Evolutionary conservation across 2,797 vertebrate genomes (phyloP).

Genomic region (Sparidentex hasta): DNA sequence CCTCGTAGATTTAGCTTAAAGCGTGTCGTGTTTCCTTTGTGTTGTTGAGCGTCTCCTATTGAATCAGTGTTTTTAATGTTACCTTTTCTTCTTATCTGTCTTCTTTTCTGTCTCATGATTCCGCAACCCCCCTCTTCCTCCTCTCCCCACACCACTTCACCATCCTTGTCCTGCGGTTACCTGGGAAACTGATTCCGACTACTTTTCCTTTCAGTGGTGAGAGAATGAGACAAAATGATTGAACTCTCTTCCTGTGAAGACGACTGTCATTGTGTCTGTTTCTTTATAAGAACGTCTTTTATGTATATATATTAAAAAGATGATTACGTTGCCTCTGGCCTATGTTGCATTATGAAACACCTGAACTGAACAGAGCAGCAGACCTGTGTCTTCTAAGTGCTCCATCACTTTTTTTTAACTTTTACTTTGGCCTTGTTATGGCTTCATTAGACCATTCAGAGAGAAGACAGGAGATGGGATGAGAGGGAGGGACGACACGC

Average conservation of each 20-base stretch:
- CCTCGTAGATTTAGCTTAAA: slow-evolving; percentile 38
- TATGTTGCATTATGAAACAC: neutral
- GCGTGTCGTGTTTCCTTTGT: slow-evolving; percentile 27
- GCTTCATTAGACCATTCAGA: no score
- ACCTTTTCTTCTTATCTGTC: slow-evolving; percentile 18
- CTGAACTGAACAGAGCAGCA: neutral
- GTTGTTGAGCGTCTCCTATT: neutral
- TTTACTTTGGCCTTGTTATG: neutral
- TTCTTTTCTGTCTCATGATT: slow-evolving; percentile 29
- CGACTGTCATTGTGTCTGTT: slow-evolving; percentile 3
- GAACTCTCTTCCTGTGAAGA: slow-evolving; percentile 22
- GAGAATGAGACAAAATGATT: slow-evolving; percentile 31
- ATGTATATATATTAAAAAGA: no score
- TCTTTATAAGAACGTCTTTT: neutral
- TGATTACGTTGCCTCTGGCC: neutral
- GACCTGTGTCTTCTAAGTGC: neutral
- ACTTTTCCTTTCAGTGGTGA: slow-evolving; percentile 5
- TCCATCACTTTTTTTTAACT: neutral
- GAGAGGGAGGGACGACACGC: no score
- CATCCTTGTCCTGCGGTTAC: slow-evolving; percentile 52
- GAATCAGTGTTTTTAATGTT: slow-evolving; percentile 14
- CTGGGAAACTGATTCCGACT: slow-evolving; percentile 61
- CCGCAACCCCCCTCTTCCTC: neutral
- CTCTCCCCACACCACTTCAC: slow-evolving; percentile 23
- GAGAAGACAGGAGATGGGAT: no score